These are phyloP conservation scores for Tetraodon nigroviridis DNA, from an alignment of 2,113 vertebrate species.

Conservation along the genomic window DNA sequence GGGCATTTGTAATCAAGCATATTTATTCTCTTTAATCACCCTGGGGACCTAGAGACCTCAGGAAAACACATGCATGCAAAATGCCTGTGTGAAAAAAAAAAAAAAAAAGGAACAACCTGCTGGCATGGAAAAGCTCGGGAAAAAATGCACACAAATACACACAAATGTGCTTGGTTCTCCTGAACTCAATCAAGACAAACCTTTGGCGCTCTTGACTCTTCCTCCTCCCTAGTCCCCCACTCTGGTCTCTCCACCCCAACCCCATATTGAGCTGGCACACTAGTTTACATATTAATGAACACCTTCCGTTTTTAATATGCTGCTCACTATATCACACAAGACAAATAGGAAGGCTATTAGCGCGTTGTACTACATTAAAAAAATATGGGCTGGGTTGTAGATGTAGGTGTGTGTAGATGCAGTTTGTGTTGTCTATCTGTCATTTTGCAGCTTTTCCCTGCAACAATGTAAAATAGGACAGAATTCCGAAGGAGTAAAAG, in stretches of 20 bases:
- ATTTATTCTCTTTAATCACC: conserved; percentile 79
- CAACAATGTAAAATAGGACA: too few species aligned
- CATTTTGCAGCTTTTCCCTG: too few species aligned
- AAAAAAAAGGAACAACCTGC: conserved; percentile 1
- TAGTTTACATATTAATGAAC: conserved; percentile 77
- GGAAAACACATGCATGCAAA: conserved; percentile 51
- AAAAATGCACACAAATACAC: conserved; percentile 2
- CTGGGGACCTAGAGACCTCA: conserved; percentile 68
- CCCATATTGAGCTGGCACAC: conserved; percentile 67
- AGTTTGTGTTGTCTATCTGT: conserved; percentile 1
- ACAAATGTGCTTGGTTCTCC: conserved; percentile 34
- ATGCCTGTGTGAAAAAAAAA: too few species aligned
- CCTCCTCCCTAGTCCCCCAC: conserved; percentile 36
- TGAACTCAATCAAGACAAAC: conserved; percentile 70
- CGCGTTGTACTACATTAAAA: conserved; percentile 61
- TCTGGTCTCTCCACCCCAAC: conserved; percentile 58
- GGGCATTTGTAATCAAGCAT: conserved; percentile 78
- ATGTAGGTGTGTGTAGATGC: conserved; percentile 58
- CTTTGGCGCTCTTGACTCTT: conserved; percentile 55
- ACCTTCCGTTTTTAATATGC: conserved; percentile 68
- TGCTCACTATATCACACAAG: conserved; percentile 63
- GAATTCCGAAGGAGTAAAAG: background rate
- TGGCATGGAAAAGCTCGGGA: conserved; percentile 9
- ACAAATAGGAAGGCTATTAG: conserved; percentile 52
- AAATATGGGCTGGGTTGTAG: conserved; percentile 60